phyloP scores from a whole-genome alignment of 1,140 invertebrate genomes.

The Pseudomyrmex sp. region DNA sequence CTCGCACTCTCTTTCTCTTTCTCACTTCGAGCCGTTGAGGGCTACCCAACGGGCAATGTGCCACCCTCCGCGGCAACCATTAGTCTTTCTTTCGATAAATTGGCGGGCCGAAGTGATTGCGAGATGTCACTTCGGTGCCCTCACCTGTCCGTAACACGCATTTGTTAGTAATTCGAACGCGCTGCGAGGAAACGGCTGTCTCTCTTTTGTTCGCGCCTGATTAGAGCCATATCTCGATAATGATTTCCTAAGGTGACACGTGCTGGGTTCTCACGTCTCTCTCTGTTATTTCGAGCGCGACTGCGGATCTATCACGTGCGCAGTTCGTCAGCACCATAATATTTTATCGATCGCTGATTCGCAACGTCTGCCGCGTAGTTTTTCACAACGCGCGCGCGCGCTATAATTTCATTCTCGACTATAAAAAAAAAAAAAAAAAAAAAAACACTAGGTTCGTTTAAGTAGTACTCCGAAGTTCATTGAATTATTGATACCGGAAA shows the following conservation, averaged over 20 bases:
- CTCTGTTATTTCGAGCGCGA: no score
- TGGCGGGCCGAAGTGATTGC: conserved; percentile 51
- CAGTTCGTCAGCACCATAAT: not conserved
- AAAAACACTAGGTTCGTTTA: conserved; percentile 53
- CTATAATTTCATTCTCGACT: conserved; percentile 39
- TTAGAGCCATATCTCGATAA: conserved; percentile 29
- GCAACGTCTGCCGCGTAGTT: not conserved
- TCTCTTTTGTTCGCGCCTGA: conserved; percentile 13
- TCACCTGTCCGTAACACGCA: conserved; percentile 38
- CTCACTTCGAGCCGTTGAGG: not conserved
- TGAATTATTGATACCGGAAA: conserved; percentile 61
- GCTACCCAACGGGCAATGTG: conserved; percentile 4
- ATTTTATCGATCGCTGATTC: conserved; percentile 31
- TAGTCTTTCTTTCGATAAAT: conserved; percentile 75
- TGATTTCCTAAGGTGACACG: conserved; percentile 30
- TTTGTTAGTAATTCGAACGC: conserved; percentile 26
- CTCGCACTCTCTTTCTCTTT: not conserved
- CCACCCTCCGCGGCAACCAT: conserved; percentile 51
- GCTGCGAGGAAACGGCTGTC: not conserved
- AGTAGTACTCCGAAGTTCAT: conserved; percentile 44
- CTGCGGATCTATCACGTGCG: not conserved
- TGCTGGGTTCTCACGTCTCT: conserved; percentile 18
- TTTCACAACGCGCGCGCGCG: not conserved
- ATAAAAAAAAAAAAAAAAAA: conserved; percentile 15
- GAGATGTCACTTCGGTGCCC: conserved; percentile 63